Conservation (phyloP, 2,113 vertebrate species). For the Passer montanus region DNA sequence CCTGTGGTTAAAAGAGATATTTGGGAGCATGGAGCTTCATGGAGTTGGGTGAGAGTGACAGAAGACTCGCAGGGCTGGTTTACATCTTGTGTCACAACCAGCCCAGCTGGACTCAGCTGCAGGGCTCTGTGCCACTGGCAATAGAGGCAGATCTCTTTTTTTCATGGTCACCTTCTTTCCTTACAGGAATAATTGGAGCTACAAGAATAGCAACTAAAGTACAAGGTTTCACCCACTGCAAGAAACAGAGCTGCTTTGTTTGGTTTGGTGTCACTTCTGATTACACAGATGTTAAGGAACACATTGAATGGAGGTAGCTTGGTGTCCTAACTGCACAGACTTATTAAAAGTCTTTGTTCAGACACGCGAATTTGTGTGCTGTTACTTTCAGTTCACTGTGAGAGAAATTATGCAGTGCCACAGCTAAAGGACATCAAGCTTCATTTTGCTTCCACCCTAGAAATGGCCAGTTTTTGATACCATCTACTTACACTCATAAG, state of each 20-base stretch:
- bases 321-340: not conserved
- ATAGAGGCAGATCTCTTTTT: not conserved
- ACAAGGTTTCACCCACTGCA: not conserved
- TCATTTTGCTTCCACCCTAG: not conserved
- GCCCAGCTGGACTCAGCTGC: rapidly evolving
- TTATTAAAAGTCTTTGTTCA: not conserved
- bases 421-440: not conserved
- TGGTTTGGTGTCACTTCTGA: not conserved
- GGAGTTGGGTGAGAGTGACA: not conserved
- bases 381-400: not conserved
- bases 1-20: not conserved
- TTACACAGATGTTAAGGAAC: not conserved
- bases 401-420: not conserved
- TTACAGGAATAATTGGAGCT: not conserved
- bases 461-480: not conserved
- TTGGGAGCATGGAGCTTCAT: not conserved
- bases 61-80: not conserved
- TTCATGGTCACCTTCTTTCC: not conserved
- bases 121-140: not conserved
- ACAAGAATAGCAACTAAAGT: not conserved
- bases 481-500: not conserved
- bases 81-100: not conserved
- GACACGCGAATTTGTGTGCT: not conserved
- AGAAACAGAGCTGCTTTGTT: not conserved
- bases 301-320: not conserved